phyloP scores from a whole-genome alignment of 2,888 invertebrate species.

The Eristalinus aeneus region DNA sequence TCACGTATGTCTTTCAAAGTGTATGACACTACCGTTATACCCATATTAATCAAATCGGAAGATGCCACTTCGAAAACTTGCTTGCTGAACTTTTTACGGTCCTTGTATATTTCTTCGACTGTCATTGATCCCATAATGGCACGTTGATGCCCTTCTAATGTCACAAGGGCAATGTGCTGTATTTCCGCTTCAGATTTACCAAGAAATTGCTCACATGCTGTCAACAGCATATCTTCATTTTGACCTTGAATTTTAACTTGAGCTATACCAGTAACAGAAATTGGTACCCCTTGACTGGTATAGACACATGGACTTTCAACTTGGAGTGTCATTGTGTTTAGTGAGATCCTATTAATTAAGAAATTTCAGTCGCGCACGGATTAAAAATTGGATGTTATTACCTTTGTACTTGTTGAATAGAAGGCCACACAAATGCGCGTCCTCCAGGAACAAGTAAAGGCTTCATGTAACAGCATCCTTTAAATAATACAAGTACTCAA shows the following conservation, averaged over 20 bases:
- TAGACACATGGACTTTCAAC: constrained; percentile 98
- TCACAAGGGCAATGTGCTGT: constrained; percentile 94
- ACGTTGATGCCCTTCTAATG: constrained; percentile 95
- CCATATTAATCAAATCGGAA: constrained; percentile 97
- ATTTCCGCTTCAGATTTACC: constrained; percentile 94
- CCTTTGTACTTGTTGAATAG: constrained; percentile 92
- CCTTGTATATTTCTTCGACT: constrained; percentile 97
- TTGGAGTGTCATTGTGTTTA: constrained; percentile 98
- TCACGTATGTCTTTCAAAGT: constrained; percentile 96
- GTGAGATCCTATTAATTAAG: constrained; percentile 86
- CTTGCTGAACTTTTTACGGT: constrained; percentile 97
- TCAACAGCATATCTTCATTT: constrained; percentile 87
- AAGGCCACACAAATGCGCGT: constrained; percentile 98
- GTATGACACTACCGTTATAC: constrained; percentile 96
- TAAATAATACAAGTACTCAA: background rate
- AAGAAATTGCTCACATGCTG: constrained; percentile 96
- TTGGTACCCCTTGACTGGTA: constrained; percentile 97
- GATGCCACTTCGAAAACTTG: constrained; percentile 97
- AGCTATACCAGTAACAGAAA: constrained; percentile 98
- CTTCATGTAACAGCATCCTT: constrained; percentile 97
- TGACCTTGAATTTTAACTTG: constrained; percentile 93
- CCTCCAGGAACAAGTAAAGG: constrained; percentile 97
- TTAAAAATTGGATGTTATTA: constrained; percentile 74
- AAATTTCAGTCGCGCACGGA: background rate
- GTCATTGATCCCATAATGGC: constrained; percentile 99